Base-by-base conservation (phyloP, 2,888 invertebrate species). In the Nemotelus pantherinus region DNA sequence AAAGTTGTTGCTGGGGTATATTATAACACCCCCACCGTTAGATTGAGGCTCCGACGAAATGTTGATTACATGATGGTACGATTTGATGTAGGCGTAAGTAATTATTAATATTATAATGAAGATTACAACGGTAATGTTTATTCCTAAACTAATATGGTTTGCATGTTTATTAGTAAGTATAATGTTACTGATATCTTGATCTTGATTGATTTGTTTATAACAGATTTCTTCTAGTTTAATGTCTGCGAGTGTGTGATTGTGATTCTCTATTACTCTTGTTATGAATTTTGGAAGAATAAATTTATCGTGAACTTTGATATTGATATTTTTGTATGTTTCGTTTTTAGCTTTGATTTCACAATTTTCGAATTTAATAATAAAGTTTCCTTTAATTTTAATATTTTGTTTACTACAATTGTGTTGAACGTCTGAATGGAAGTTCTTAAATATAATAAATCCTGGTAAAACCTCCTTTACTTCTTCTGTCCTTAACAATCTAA, bases 41-140 rank as follows among this genome's bases (percentile, higher is more conserved):
- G 53, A 53, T 10, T 53, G 53, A 53, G 53, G 41, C 63, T 63
- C 63, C 63, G 63, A 63, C 63, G 63, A 63, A 63, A 63, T 63
- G 6, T 63, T 39, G 6, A 43, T 25, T 41, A 43, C 39, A 25
- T 63, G 41, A 41, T 6, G 44, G 44, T 4, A 10, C 3, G 43
- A 43, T 63, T 63, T 63, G 39, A 6, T 43, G 43, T 41, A 63
- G 5, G 44, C 63, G 10, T 63, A 63, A 43, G 10, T 4, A 43
- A 63, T 41, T 4, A 63, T 41, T 25, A 63, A 63, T 5, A 63
- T 4, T 63, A n/a, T 5, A 43, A 63, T 63, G 39, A 41, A 1
- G 3, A 63, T 10, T 43, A 63, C 3, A 6, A 63, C 2, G 3
- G 43, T 7, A 1, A 41, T 43, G 43, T 63, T 43, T 9, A 43